Evolutionary conservation across 1,140 invertebrate genomes (phyloP).

Genomic region (Argopecten irradians): DNA sequence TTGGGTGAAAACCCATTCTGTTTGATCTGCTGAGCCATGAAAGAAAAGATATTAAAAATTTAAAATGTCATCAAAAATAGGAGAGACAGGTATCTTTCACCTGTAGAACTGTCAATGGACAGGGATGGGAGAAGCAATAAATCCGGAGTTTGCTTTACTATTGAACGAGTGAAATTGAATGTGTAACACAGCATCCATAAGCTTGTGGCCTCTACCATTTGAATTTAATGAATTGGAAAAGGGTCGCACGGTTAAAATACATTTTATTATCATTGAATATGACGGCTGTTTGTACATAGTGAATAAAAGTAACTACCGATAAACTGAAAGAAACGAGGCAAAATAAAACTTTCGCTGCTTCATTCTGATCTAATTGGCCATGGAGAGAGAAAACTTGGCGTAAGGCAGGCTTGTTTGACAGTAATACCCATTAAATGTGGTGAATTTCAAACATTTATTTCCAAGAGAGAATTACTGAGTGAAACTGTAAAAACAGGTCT

Average conservation of each 20-base stretch:
- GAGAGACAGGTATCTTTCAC: neutral
- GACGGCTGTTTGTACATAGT: constrained; percentile 15
- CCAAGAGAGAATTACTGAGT: neutral
- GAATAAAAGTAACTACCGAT: constrained; percentile 16
- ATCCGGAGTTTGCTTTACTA: neutral
- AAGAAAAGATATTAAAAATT: constrained; percentile 24
- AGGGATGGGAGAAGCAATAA: neutral
- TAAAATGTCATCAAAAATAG: neutral
- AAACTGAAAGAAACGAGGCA: constrained; percentile 15
- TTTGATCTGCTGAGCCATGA: constrained; percentile 15
- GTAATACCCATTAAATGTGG: neutral
- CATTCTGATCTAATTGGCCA: neutral
- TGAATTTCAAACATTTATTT: neutral
- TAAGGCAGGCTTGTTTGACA: neutral
- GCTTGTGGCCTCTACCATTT: neutral
- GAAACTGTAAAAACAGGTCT: neutral
- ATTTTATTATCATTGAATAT: constrained; percentile 24
- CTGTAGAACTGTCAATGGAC: constrained; percentile 8
- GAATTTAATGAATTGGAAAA: constrained; percentile 11
- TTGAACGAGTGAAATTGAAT: constrained; percentile 3
- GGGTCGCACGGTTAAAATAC: constrained; percentile 14
- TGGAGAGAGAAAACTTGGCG: neutral
- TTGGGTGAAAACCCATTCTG: neutral
- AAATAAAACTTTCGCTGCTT: neutral
- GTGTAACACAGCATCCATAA: constrained; percentile 21